Conservation (phyloP, 2,888 invertebrate species). For the Mimas tiliae region DNA sequence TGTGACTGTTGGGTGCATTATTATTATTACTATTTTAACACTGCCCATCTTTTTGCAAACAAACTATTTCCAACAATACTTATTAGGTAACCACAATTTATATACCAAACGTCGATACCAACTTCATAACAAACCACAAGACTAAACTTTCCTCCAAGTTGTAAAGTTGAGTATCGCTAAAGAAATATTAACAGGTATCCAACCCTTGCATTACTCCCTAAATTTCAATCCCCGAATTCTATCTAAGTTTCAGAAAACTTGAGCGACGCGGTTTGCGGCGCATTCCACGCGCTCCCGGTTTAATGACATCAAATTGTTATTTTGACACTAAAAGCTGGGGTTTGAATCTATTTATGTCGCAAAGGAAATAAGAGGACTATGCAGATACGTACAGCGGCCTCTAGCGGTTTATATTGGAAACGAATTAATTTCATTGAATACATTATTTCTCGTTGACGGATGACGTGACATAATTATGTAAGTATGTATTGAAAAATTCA, state of each 20-base stretch:
- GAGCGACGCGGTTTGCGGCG: slow-evolving; percentile 3
- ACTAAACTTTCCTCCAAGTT: background rate
- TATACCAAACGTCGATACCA: background rate
- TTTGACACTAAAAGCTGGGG: background rate
- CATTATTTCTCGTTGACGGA: too few species aligned
- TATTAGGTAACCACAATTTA: background rate
- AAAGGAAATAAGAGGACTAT: background rate
- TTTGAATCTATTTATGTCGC: background rate
- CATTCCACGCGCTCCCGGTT: background rate
- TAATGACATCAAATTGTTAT: slow-evolving; percentile 4
- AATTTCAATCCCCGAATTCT: slow-evolving; percentile 26
- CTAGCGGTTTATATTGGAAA: too few species aligned
- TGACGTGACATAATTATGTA: too few species aligned
- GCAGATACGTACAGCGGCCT: too few species aligned
- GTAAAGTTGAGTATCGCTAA: background rate
- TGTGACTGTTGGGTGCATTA: too few species aligned
- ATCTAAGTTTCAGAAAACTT: slow-evolving; percentile 24
- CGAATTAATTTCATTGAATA: too few species aligned
- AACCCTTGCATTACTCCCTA: slow-evolving; percentile 19
- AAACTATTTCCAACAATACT: background rate
- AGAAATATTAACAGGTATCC: slow-evolving; percentile 19
- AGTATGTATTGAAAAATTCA: too few species aligned
- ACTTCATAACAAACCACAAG: background rate
- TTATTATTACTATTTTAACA: background rate
- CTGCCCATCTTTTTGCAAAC: background rate